Evolutionary conservation across 1,140 invertebrate species (phyloP), one percentile per base, ranked within the genome.

Genomic region (Drosophila subobscura): DNA sequence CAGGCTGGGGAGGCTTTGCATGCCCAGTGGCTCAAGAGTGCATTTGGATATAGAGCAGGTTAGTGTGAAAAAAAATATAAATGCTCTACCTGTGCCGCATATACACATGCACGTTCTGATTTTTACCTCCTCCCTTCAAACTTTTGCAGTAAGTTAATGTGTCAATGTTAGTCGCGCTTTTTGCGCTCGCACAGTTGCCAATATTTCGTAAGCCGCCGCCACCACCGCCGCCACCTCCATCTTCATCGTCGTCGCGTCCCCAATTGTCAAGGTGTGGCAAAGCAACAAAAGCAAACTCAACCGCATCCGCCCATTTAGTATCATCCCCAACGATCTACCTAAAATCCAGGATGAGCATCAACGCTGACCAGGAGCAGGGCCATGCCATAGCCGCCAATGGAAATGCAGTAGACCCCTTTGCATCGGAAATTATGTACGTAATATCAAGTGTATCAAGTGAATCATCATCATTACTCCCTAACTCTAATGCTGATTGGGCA

Each of bases 101-200:
- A 68, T 42, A 53, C 65, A 42, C 20, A 64, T 47, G 20, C 25
- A 47, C 22, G n/a, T 52, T 12, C 40, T 37, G 22, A 12, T 29
- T 45, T 22, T 53, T 27, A 14, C 41, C 41, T 68, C 4, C 41
- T 72, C 65, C 55, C 41, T 72, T 72, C 55, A 27, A 37, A 37
- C 10, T 37, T 37, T 72, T 25, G 67, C 63, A 81, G 70, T 81
- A 58, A 77, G 83, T 79, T 49, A 41, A 86, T 86, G 60, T 85
- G 73, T 86, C 83, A 86, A 86, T 86, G 81, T 86, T 86, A 88
- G 88, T 86, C 81, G 81, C 81, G 81, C 81, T 86, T 29, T 86
- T 86, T 64, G 81, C 83, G 81, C 83, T 86, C 44, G 74, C 81
- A 77, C 83, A 86, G 50, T 78, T 86, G 78, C 70, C 73, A 86